Evolutionary conservation across 2,113 vertebrate species (phyloP), one percentile per base, ranked within the genome.

Genomic region (Cacatua alba): DNA sequence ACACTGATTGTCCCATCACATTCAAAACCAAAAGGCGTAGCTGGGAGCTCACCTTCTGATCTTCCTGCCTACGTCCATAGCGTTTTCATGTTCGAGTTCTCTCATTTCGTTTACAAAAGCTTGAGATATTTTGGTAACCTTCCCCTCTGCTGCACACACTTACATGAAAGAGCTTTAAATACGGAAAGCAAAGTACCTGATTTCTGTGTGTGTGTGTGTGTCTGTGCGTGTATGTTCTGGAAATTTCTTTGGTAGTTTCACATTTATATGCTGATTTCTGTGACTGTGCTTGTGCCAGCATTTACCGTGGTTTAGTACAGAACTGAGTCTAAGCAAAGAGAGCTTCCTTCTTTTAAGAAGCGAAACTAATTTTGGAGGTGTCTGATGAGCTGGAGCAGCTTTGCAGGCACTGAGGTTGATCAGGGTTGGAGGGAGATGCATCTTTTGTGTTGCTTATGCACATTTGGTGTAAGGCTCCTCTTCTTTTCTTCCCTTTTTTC

Each of bases 111-210:
- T 75, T 72, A 70, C 55, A 80, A 77, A 77, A 82, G 49, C 57
- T 24, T 13, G 35, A 80, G 86, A 8, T 76, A 10, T 74, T 91
- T 93, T 41, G 76, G 52, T 77, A 41, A 57, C 65, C 53, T 74
- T 65, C 29, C 57, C 69, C 67, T 39, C 23, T 37, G 57, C 78
- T 33, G 59, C 94, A 51, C 76, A 28, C 44, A 51, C 39, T 31
- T 26, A 63, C 70, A n/a, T 39, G 64, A 77, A 79, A 93, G 88
- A 96, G 96, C 93, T 96, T 97, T 95, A 96, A 94, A 81, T 13
- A 68, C 5, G 13, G 88, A 79, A 72, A 87, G 74, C 78, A 43
- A 43, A 93, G 82, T 59, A 37, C 83, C 92, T 59, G 92, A 43
- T 92, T 81, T 77, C 39, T 87, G 31, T 35, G 60, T 81, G 5